phyloP scores from a whole-genome alignment of 2,888 invertebrate species.

The Diabrotica balteata region DNA sequence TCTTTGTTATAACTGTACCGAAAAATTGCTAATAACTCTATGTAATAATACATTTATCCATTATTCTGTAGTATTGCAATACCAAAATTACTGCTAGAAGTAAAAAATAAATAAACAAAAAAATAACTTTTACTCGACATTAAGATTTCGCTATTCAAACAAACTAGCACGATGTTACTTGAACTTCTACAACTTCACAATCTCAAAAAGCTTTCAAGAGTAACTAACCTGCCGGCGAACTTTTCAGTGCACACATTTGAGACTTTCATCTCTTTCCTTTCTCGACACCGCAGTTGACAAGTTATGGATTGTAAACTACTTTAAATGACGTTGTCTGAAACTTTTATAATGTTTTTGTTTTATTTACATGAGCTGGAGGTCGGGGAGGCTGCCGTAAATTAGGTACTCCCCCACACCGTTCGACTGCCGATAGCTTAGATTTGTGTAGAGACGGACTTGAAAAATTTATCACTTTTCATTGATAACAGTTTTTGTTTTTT shows the following conservation, averaged over 20 bases:
- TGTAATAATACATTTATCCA: too few relatives aligned
- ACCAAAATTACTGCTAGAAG: too few relatives aligned
- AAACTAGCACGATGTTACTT: too few relatives aligned
- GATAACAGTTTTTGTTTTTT: too few relatives aligned
- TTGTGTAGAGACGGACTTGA: conserved; percentile 11
- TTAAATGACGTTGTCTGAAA: conserved; percentile 40
- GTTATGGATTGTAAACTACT: conserved; percentile 24
- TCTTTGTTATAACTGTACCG: too few relatives aligned
- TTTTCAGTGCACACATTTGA: conserved; percentile 45
- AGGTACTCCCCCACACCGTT: conserved; percentile 47
- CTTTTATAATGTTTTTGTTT: conserved; percentile 48
- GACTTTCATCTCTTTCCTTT: conserved; percentile 9
- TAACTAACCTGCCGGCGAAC: conserved; percentile 31
- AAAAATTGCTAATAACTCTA: too few relatives aligned
- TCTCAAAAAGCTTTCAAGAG: neutral
- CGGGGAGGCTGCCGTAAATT: conserved; percentile 6
- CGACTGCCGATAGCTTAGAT: conserved; percentile 19
- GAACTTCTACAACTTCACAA: too few relatives aligned
- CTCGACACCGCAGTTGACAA: conserved; percentile 21
- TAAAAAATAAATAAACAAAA: too few relatives aligned
- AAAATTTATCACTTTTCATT: too few relatives aligned
- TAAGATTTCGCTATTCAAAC: too few relatives aligned
- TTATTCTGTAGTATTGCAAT: too few relatives aligned
- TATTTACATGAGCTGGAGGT: conserved; percentile 38
- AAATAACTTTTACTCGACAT: too few relatives aligned